Percentiles rank a stretch among this genome's conserved stretches.
phyloP scores from a whole-genome alignment of 2,888 invertebrate genomes.

The Argynnis bischoffii region DNA sequence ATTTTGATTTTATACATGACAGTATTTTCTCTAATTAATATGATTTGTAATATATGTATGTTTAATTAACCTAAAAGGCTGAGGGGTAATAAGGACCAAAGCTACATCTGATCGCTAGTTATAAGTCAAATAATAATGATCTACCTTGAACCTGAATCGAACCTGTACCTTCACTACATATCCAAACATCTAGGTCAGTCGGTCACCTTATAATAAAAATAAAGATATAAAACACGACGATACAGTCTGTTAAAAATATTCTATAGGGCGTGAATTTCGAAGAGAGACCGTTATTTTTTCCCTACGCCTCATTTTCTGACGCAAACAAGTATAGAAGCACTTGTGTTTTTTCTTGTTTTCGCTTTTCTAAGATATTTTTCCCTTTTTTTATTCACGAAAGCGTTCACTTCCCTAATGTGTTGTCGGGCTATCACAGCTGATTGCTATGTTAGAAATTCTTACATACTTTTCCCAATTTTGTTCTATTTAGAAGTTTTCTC shows the following conservation, averaged over 20 bases:
- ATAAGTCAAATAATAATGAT: too few relatives aligned
- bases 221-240: conserved; percentile 13
- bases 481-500: conserved; percentile 20
- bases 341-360: conserved; percentile 43
- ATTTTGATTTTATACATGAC: too few relatives aligned
- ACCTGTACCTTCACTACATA: too few relatives aligned
- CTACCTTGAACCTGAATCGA: too few relatives aligned
- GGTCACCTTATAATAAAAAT: neutral
- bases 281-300: conserved; percentile 40
- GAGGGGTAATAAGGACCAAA: too few relatives aligned
- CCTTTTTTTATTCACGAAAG: conserved; percentile 40
- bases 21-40: too few relatives aligned
- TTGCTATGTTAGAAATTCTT: conserved; percentile 33
- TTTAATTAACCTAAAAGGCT: too few relatives aligned
- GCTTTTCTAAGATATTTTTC: conserved; percentile 44
- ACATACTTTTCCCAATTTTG: conserved; percentile 20
- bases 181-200: too few relatives aligned
- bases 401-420: conserved; percentile 40
- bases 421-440: conserved; percentile 39
- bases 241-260: conserved; percentile 20
- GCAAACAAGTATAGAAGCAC: conserved; percentile 46
- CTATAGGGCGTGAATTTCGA: conserved; percentile 34
- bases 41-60: too few relatives aligned
- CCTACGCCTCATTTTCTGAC: conserved; percentile 43
- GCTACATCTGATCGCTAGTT: too few relatives aligned